Conservation (phyloP, 1,140 invertebrate species). For the Plodia interpunctella region DNA sequence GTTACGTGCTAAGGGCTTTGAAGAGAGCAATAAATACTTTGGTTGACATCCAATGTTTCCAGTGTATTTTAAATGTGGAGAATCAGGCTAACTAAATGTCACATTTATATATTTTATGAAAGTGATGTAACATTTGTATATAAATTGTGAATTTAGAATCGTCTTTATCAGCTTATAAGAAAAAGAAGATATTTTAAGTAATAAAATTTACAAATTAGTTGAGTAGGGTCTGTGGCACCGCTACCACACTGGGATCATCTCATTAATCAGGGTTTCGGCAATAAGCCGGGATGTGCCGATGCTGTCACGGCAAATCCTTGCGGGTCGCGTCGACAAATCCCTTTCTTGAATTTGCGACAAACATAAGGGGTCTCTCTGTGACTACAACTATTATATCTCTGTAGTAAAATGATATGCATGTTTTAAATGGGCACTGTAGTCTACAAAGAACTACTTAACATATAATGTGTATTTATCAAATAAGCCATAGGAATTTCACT, state of each 20-base stretch:
- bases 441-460: too few species aligned
- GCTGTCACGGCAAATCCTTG: slow-evolving; percentile 63
- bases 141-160: too few species aligned
- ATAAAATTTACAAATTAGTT: slow-evolving; percentile 20
- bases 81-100: too few species aligned
- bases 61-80: too few species aligned
- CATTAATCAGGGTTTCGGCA: slow-evolving; percentile 63
- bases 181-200: slow-evolving; percentile 12
- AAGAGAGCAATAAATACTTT: slow-evolving; percentile 9
- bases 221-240: slow-evolving; percentile 13
- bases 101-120: too few species aligned
- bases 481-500: too few species aligned
- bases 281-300: slow-evolving; percentile 67
- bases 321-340: slow-evolving; percentile 52
- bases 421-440: too few species aligned
- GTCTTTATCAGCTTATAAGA: too few species aligned
- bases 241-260: slow-evolving; percentile 30
- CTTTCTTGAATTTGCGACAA: slow-evolving; percentile 45
- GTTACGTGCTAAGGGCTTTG: slow-evolving; percentile 13
- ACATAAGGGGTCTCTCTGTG: slow-evolving; percentile 28
- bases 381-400: not conserved
- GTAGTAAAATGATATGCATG: too few species aligned
- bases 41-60: not conserved
- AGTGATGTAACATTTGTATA: too few species aligned
- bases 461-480: too few species aligned